Evolutionary conservation across 2,797 vertebrate genomes (phyloP).

Genomic region (Salmo trutta): DNA sequence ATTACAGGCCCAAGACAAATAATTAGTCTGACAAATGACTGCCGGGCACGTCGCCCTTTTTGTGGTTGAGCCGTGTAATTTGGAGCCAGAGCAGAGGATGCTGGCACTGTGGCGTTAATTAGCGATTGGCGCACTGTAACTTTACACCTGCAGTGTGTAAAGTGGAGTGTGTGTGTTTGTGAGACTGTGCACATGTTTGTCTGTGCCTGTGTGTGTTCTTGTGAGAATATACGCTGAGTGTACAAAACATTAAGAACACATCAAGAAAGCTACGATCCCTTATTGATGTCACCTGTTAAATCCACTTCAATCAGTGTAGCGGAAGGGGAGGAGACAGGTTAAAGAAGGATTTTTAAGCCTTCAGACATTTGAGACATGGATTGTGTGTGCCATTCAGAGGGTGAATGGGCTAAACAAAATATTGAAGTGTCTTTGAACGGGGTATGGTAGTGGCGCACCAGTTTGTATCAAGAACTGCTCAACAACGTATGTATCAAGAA

Average conservation of each 20-base stretch:
- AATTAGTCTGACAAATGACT: conserved; percentile 84
- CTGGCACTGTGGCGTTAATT: conserved; percentile 73
- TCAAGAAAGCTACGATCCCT: not conserved
- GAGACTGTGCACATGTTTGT: not conserved
- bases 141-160: conserved; percentile 60
- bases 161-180: not conserved
- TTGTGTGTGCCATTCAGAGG: no score
- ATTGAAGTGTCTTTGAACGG: no score
- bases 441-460: no score
- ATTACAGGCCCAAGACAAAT: conserved; percentile 81
- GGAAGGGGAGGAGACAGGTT: no score
- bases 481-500: no score
- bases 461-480: no score
- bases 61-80: conserved; percentile 81
- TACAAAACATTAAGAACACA: not conserved
- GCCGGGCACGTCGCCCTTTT: conserved; percentile 77
- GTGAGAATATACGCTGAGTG: not conserved
- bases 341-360: no score
- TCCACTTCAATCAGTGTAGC: no score
- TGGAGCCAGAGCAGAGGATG: conserved; percentile 70
- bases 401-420: no score
- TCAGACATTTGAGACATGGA: no score
- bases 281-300: not conserved
- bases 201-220: not conserved
- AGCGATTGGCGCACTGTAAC: conserved; percentile 70